Percentiles rank a stretch among this genome's conserved stretches.
phyloP scores from a whole-genome alignment of 2,113 vertebrate genomes.

The Megaptera novaeangliae region DNA sequence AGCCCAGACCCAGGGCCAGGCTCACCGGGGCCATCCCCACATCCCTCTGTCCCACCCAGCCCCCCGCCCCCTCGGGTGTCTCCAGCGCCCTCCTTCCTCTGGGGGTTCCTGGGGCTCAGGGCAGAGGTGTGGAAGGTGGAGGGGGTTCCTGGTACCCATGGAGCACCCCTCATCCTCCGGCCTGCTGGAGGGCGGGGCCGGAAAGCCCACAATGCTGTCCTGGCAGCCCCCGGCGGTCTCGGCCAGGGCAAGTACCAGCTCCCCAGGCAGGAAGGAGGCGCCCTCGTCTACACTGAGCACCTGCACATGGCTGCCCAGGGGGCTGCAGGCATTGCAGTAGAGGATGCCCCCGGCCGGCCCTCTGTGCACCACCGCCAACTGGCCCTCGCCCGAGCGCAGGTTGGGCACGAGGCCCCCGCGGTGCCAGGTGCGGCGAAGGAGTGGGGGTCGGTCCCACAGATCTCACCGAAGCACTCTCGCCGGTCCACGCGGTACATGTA shows the following conservation, averaged over 20 bases:
- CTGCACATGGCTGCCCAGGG: conserved; percentile 91
- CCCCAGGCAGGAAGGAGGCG: conserved; percentile 85
- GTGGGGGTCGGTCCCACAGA: conserved; percentile 89
- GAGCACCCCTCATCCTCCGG: rapidly evolving
- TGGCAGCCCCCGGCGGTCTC: conserved; percentile 92
- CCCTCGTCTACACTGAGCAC: conserved; percentile 89
- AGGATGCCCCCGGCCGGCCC: conserved; percentile 85
- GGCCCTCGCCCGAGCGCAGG: conserved; percentile 92
- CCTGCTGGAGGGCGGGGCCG: conserved; percentile 71
- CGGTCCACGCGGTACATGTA: conserved; percentile 93
- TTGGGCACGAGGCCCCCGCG: conserved; percentile 88
- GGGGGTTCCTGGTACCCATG: rapidly evolving
- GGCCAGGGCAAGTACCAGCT: conserved; percentile 87
- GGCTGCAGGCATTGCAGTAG: conserved; percentile 94
- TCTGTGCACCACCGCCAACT: conserved; percentile 90
- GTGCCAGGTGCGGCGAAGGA: conserved; percentile 87
- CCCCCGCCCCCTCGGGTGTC: rapidly evolving
- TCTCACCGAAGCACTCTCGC: conserved; percentile 89
- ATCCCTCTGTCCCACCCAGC: rapidly evolving
- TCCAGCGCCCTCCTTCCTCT: rapidly evolving
- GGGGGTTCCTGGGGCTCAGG: rapidly evolving
- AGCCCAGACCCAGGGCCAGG: rapidly evolving
- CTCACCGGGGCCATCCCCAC: rapidly evolving
- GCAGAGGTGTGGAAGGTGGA: rapidly evolving
- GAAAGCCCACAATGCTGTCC: conserved; percentile 92